Base-by-base conservation (phyloP, 1,140 invertebrate species). In the Arion vulgaris region DNA sequence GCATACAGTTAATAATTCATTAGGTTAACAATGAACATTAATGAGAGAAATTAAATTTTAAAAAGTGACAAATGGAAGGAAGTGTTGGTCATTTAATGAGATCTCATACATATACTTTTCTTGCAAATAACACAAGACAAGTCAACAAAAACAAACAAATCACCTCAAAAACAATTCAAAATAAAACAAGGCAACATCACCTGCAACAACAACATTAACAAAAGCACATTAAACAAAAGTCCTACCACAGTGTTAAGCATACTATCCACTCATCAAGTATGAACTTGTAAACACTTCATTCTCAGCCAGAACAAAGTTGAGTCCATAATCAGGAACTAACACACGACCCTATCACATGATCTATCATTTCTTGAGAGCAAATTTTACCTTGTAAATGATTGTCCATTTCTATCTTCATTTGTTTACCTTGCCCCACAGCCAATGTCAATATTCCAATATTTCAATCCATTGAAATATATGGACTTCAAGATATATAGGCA, bases 221-320 rank as follows among this genome's bases (percentile, higher is more conserved):
- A 17, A 80, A 80, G 39, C 57, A 68, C 32, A 80, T 17, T 41
- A 71, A 81, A 81, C 68, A 53, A 72, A n/a, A 32, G 26, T 73
- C 57, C 68, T 69, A 80, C 66, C 57, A 80, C 57, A 80, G 57
- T 45, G 66, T 41, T 41, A 80, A 69, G 77, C 77, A 80, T 13
- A 68, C 77, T 62, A 80, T 80, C 77, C 77, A 78, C 32, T 38
- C 53, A 23, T 11, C 49, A 80, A 15, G 75, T 76, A 76, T 7
- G 74, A 49, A 13, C 77, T 41, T 69, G 77, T 36, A 11, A 45
- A 23, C 36, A 80, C 49, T 80, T 62, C 77, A 41, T n/a, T 69
- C 62, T 69, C 49, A 69, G 62, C 62, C 36, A 80, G 77, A 80
- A 69, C n/a, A 49, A 76, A 4, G 19, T 72, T 62, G 26, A 15